These are phyloP conservation scores for Griposia aprilina DNA, from an alignment of 2,888 invertebrate species.

Conservation along the genomic window DNA sequence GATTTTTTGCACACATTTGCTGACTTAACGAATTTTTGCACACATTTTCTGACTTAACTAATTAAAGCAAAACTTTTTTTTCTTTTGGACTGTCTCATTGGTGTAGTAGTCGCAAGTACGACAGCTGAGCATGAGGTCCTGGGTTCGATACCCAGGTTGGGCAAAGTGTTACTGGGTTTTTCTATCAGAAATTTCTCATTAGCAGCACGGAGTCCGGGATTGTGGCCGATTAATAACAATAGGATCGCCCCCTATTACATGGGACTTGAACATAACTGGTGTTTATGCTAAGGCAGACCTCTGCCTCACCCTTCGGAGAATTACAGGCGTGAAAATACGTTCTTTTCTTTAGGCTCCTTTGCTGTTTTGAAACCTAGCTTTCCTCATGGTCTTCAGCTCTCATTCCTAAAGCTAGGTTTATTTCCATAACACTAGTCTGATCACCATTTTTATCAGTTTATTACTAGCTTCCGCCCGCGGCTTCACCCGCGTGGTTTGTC, in stretches of 20 bases:
- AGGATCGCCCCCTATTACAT: too few relatives aligned
- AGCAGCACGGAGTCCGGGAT: too few relatives aligned
- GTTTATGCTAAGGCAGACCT: too few relatives aligned
- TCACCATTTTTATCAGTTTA: background rate
- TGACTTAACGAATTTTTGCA: slow-evolving; percentile 22
- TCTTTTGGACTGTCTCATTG: background rate
- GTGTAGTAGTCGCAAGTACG: background rate
- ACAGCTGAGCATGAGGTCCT: background rate
- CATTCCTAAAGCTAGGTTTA: background rate
- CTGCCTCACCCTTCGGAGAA: too few relatives aligned
- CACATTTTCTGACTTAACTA: slow-evolving; percentile 31
- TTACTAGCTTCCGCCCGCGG: too few relatives aligned
- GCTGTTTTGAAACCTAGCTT: background rate
- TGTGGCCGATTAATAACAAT: too few relatives aligned
- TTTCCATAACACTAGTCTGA: background rate
- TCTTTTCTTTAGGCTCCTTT: too few relatives aligned
- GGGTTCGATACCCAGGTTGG: background rate
- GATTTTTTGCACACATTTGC: slow-evolving; percentile 37
- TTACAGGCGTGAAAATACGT: too few relatives aligned
- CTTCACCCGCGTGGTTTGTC: too few relatives aligned
- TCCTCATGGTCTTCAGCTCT: background rate
- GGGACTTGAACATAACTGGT: too few relatives aligned
- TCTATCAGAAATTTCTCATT: too few relatives aligned
- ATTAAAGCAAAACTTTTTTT: background rate
- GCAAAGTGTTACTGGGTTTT: background rate